Conservation (phyloP, 1,140 invertebrate genomes). For the Protaetia brevitarsis region DNA sequence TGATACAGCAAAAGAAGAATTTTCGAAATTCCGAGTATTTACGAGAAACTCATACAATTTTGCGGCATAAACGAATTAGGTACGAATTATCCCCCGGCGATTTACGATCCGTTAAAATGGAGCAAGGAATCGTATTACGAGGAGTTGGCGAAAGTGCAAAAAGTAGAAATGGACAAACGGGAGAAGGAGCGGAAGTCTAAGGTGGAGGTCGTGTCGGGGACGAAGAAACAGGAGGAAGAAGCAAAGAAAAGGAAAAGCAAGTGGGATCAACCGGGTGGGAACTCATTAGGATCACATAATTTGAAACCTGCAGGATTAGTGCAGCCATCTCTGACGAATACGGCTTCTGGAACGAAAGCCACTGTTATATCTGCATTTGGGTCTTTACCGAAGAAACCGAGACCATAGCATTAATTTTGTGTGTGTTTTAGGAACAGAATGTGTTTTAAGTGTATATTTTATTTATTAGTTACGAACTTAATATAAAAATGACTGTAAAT, state of each 20-base stretch:
- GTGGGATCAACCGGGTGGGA: constrained; percentile 81
- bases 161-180: constrained; percentile 86
- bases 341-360: constrained; percentile 79
- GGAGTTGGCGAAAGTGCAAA: constrained; percentile 84
- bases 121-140: constrained; percentile 91
- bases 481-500: no score
- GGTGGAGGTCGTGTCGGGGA: constrained; percentile 84
- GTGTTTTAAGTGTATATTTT: no score
- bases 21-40: constrained; percentile 97
- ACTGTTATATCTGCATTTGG: constrained; percentile 87
- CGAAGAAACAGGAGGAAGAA: constrained; percentile 68
- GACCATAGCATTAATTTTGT: no score
- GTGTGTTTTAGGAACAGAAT: no score
- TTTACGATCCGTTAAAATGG: constrained; percentile 91
- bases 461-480: no score
- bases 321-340: constrained; percentile 69
- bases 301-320: constrained; percentile 61
- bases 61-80: constrained; percentile 93
- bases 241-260: constrained; percentile 78
- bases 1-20: constrained; percentile 87
- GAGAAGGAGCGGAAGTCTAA: constrained; percentile 90
- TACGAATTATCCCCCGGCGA: constrained; percentile 89
- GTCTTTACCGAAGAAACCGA: constrained; percentile 76
- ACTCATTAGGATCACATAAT: constrained; percentile 52
- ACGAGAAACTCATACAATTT: constrained; percentile 92